Conservation (phyloP, 2,113 vertebrate genomes). For the Caranx melampygus region DNA sequence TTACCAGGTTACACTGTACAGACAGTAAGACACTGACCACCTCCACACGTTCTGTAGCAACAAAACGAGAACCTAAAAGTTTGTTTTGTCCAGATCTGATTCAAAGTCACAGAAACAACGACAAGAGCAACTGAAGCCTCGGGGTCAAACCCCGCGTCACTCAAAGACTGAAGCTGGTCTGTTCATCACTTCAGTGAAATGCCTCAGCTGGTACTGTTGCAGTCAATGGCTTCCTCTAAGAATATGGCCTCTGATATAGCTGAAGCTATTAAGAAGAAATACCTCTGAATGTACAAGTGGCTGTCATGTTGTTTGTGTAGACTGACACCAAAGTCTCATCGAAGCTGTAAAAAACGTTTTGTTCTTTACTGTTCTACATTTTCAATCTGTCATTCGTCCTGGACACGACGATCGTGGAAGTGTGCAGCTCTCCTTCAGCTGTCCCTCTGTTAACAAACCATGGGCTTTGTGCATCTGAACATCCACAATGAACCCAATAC, state of each 20-base stretch:
- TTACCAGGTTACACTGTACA: too few species aligned
- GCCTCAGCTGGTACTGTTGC: conserved; percentile 28
- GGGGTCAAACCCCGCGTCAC: background rate
- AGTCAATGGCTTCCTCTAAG: conserved; percentile 16
- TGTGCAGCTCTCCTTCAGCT: background rate
- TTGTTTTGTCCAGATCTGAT: too few species aligned
- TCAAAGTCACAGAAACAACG: background rate
- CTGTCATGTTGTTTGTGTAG: conserved; percentile 35
- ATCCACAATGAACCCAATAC: background rate
- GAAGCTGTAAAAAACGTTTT: background rate
- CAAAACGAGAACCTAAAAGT: background rate
- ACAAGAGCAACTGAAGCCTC: conserved; percentile 37
- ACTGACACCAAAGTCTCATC: background rate
- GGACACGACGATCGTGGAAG: background rate
- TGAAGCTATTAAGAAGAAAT: conserved; percentile 65
- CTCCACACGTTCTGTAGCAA: too few species aligned
- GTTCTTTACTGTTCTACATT: background rate
- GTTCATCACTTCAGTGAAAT: background rate
- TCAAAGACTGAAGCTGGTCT: conserved; percentile 15
- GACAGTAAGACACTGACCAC: too few species aligned
- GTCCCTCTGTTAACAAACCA: background rate
- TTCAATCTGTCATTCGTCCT: background rate
- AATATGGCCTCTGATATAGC: conserved; percentile 22
- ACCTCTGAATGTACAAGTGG: conserved; percentile 57
- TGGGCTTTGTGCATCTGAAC: background rate